These are phyloP conservation scores for Nasonia longicornis DNA, from an alignment of 1,140 invertebrate species.

Conservation along the genomic window DNA sequence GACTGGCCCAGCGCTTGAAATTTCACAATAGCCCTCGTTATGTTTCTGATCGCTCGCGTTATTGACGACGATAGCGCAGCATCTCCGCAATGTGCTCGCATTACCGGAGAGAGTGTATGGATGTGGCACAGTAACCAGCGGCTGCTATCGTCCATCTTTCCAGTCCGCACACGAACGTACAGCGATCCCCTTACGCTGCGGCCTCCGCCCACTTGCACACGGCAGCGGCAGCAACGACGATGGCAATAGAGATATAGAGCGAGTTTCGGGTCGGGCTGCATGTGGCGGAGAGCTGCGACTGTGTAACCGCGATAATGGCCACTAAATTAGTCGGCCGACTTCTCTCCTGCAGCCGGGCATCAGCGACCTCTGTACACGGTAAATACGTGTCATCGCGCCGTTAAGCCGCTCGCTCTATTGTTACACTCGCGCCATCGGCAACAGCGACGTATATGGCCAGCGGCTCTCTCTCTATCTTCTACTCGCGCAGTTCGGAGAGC, in stretches of 20 bases:
- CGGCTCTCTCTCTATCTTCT: background rate
- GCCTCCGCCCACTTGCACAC: background rate
- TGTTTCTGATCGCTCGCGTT: too few relatives aligned
- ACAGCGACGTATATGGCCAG: background rate
- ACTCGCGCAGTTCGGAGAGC: background rate
- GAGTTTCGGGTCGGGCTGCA: background rate
- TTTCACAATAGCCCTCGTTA: too few relatives aligned
- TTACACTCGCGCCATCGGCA: background rate
- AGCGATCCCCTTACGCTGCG: too few relatives aligned
- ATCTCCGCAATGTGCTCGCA: too few relatives aligned
- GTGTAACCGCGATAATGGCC: constrained; percentile 24
- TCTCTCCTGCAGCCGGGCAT: background rate
- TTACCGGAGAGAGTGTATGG: too few relatives aligned
- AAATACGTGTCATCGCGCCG: background rate
- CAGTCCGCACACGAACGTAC: background rate
- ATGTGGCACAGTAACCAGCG: too few relatives aligned
- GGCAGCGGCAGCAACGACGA: background rate
- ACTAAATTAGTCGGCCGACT: constrained; percentile 23
- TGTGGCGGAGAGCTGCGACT: background rate
- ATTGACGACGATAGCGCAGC: too few relatives aligned
- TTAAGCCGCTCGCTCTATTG: background rate
- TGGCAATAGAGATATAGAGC: background rate
- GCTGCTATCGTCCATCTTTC: background rate
- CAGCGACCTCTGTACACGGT: background rate
- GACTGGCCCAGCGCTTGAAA: too few relatives aligned